phyloP scores from a whole-genome alignment of 2,888 invertebrate genomes.

The Caenorhabditis sp. region DNA sequence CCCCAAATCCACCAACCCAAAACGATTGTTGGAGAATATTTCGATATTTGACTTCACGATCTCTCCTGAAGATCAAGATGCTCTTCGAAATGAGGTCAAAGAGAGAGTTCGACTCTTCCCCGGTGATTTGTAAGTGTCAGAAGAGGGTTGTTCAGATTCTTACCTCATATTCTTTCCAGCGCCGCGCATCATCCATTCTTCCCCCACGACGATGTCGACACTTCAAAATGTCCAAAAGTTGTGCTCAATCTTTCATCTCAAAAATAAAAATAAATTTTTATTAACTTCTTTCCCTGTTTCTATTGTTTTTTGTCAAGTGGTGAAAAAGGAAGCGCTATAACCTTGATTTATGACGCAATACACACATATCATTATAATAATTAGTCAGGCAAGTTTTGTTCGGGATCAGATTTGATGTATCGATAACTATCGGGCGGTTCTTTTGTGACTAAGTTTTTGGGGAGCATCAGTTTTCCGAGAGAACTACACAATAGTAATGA shows the following conservation, averaged over 20 bases:
- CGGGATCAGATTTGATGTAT: no score
- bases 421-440: no score
- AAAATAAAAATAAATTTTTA: no score
- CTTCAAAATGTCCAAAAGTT: constrained; percentile 15
- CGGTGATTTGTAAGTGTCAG: constrained; percentile 41
- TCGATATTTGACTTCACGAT: constrained; percentile 58
- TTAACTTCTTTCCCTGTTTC: not conserved
- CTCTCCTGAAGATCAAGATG: constrained; percentile 47
- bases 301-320: not conserved
- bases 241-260: constrained; percentile 21
- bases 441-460: no score
- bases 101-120: constrained; percentile 45
- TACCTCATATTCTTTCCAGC: no score
- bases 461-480: no score
- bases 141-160: no score
- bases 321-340: not conserved
- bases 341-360: not conserved
- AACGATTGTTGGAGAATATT: constrained; percentile 56
- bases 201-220: constrained; percentile 43
- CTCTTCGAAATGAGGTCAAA: constrained; percentile 35
- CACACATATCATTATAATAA: constrained; percentile 4
- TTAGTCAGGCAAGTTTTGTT: not conserved
- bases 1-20: constrained; percentile 52
- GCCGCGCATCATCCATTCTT: constrained; percentile 39
- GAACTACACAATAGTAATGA: no score